These are phyloP conservation scores for Leuciscus idus DNA, from an alignment of 2,113 vertebrate genomes.

Conservation along the genomic window DNA sequence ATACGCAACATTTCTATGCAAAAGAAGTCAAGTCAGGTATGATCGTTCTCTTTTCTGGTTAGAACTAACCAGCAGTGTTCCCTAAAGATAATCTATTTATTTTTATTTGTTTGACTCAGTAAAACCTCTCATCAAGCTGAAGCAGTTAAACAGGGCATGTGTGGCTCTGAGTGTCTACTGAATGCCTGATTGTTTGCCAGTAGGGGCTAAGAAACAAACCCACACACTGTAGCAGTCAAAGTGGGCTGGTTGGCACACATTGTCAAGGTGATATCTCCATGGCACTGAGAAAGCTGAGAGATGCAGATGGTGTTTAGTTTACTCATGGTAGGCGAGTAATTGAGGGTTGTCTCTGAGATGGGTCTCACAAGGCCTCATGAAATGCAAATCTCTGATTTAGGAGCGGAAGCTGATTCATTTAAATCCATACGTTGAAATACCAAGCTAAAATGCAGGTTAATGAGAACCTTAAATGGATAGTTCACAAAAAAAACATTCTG, in stretches of 20 bases:
- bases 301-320: constrained; percentile 57
- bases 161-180: constrained; percentile 5
- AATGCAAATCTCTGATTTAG: constrained; percentile 15
- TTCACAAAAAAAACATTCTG: background rate
- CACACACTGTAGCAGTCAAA: constrained; percentile 9
- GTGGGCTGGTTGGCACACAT: constrained; percentile 31
- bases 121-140: background rate
- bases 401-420: background rate
- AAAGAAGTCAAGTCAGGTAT: background rate
- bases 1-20: no score
- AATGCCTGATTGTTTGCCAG: constrained; percentile 35
- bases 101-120: background rate
- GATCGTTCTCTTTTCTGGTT: background rate
- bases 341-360: constrained; percentile 17
- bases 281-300: constrained; percentile 41
- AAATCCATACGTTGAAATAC: background rate
- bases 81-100: background rate
- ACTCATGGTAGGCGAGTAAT: constrained; percentile 37
- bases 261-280: constrained; percentile 44
- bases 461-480: background rate
- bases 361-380: background rate
- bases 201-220: background rate
- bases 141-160: constrained; percentile 3
- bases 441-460: background rate
- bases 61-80: background rate